These are phyloP conservation scores for western clawed frog (Xenopus tropicalis) DNA, from an alignment of 2,113 vertebrate genomes.

Conservation along the genomic window DNA sequence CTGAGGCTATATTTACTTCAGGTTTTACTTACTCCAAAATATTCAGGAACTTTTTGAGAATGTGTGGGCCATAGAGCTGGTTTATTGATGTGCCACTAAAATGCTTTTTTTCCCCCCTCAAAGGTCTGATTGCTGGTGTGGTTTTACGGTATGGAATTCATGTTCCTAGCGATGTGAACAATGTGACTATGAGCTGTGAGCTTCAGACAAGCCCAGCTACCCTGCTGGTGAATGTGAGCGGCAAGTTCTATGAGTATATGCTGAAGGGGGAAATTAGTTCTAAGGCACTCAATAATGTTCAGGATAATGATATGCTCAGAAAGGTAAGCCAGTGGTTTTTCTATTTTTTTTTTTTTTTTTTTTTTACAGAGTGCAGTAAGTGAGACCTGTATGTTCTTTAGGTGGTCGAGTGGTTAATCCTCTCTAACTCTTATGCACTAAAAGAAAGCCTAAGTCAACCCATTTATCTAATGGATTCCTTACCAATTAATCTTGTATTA, in stretches of 20 bases:
- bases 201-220: conserved; percentile 86
- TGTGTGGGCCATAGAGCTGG: no score
- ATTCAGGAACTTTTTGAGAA: no score
- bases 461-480: no score
- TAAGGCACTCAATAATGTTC: conserved; percentile 76
- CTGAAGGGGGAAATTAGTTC: conserved; percentile 86
- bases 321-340: conserved; percentile 73
- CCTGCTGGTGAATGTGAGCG: conserved; percentile 88
- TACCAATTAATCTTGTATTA: no score
- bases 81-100: neutral
- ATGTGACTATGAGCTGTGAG: conserved; percentile 81
- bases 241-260: conserved; percentile 93
- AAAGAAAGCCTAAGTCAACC: no score
- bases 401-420: no score
- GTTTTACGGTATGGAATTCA: conserved; percentile 91
- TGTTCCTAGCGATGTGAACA: conserved; percentile 81
- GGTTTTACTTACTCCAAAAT: no score
- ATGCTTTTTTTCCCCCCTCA: conserved; percentile 12
- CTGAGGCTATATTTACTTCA: no score
- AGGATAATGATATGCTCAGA: conserved; percentile 94
- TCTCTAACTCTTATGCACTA: no score
- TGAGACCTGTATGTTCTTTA: neutral
- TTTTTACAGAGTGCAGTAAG: neutral
- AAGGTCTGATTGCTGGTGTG: conserved; percentile 88
- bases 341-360: neutral